A percentile compares a stretch with the other conserved stretches of the same genome.
Conservation (phyloP, 2,797 vertebrate species). For the Clamator glandarius region DNA sequence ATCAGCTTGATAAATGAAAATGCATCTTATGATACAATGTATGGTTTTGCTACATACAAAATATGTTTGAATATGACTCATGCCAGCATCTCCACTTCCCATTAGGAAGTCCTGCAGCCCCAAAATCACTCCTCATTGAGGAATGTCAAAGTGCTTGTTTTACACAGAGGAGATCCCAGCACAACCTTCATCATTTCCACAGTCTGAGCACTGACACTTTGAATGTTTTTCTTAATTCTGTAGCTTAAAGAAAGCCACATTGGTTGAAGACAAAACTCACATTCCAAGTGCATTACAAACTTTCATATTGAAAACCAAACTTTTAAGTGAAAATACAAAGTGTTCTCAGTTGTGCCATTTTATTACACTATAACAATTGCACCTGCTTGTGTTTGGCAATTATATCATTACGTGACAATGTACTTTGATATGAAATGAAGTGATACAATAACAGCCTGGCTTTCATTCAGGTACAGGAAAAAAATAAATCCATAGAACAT, state of each 20-base stretch:
- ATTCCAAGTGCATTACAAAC: background rate
- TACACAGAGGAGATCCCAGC: background rate
- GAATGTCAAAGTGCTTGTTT: background rate
- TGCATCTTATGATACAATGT: background rate
- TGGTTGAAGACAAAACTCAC: background rate
- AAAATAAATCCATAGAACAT: background rate
- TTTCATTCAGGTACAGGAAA: background rate
- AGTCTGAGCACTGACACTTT: background rate
- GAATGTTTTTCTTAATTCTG: background rate
- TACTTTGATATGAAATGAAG: constrained; percentile 40
- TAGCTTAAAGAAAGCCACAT: background rate
- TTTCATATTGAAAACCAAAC: background rate
- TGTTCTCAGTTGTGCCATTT: constrained; percentile 31
- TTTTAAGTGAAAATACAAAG: constrained; percentile 21
- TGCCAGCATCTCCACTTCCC: background rate
- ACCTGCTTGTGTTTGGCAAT: constrained; percentile 23
- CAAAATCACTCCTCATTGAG: background rate
- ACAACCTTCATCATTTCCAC: background rate
- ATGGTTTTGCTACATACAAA: background rate
- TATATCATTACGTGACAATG: constrained; percentile 8
- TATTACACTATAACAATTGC: constrained; percentile 40
- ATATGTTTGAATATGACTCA: background rate
- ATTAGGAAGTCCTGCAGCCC: background rate
- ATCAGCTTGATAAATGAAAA: constrained; percentile 26
- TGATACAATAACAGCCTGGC: background rate